Percentiles rank a stretch among this genome's conserved stretches.
These are phyloP conservation scores for Elgaria multicarinata DNA, from an alignment of 2,113 vertebrate genomes.

Conservation along the genomic window DNA sequence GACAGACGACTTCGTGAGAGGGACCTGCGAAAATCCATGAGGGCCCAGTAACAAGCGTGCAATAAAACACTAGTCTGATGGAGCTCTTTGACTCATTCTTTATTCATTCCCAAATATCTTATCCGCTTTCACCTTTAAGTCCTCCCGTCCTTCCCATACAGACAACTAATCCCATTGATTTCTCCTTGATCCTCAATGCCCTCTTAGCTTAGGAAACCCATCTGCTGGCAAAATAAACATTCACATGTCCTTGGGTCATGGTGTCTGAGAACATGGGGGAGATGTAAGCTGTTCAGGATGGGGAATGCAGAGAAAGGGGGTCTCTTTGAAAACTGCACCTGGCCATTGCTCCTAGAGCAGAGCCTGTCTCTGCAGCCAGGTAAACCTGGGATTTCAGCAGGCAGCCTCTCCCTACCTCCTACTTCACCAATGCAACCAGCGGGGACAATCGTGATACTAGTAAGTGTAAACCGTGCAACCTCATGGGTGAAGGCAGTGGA, in stretches of 20 bases:
- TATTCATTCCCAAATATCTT: constrained; percentile 7
- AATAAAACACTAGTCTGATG: no score
- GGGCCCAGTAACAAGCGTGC: no score
- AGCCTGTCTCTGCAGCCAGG: background rate
- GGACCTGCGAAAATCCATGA: no score
- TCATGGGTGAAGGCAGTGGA: background rate
- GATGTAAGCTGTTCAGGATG: background rate
- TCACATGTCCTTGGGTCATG: background rate
- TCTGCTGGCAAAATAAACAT: background rate
- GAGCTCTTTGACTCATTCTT: constrained; percentile 10
- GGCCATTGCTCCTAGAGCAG: background rate
- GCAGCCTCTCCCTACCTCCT: background rate
- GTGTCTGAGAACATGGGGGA: background rate
- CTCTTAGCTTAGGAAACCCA: constrained; percentile 17
- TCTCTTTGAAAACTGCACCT: background rate
- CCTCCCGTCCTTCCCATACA: background rate
- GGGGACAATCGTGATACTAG: background rate
- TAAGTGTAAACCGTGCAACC: background rate
- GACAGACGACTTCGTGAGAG: no score
- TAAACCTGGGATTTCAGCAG: background rate
- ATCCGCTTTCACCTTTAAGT: constrained; percentile 3
- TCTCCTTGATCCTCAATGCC: constrained; percentile 35
- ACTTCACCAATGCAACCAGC: background rate
- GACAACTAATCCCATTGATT: background rate
- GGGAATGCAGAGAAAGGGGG: background rate